Conservation (phyloP, 1,140 invertebrate genomes). For the Drosophila sturtevanti region DNA sequence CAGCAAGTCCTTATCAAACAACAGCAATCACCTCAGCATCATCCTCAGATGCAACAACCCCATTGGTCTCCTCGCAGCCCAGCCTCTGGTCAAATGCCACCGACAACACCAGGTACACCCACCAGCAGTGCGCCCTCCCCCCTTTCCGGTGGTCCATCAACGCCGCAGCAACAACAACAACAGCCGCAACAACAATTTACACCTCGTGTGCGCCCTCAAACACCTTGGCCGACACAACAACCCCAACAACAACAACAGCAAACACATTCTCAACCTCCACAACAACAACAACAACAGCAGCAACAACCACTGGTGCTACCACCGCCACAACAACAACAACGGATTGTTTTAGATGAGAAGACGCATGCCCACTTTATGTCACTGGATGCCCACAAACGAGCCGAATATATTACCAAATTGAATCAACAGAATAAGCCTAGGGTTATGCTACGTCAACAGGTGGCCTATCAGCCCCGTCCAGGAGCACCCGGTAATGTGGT, state of each 20-base stretch:
- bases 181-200: constrained; percentile 65
- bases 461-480: constrained; percentile 83
- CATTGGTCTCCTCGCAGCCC: constrained; percentile 72
- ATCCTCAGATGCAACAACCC: constrained; percentile 56
- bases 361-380: constrained; percentile 92
- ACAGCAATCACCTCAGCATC: constrained; percentile 75
- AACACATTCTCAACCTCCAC: constrained; percentile 54
- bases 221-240: constrained; percentile 67
- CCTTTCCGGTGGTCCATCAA: constrained; percentile 59
- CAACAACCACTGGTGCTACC: constrained; percentile 81
- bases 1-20: constrained; percentile 77
- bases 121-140: constrained; percentile 74
- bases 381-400: constrained; percentile 90
- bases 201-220: constrained; percentile 65
- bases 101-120: constrained; percentile 65
- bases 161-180: constrained; percentile 64
- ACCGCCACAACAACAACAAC: constrained; percentile 85
- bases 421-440: constrained; percentile 85
- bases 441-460: constrained; percentile 84
- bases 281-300: constrained; percentile 83
- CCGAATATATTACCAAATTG: constrained; percentile 90
- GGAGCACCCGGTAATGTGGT: constrained; percentile 84
- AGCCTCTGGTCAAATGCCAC: constrained; percentile 58
- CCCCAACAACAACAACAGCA: constrained; percentile 57
- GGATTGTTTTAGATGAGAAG: constrained; percentile 90